Base-by-base conservation (phyloP, 1,140 invertebrate genomes). In the Panulirus ornatus region DNA sequence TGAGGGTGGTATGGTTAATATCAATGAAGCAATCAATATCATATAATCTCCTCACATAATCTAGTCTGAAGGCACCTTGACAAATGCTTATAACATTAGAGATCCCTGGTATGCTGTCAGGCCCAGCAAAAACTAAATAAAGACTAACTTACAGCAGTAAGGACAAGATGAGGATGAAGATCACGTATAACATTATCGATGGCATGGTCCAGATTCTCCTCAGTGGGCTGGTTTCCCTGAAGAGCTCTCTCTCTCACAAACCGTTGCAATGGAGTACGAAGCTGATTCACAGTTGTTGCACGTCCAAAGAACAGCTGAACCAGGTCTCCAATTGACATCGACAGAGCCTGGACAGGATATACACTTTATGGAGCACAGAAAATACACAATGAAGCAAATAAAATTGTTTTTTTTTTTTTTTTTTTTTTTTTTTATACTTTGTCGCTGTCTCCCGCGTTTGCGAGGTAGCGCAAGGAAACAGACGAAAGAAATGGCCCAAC, bases 241-340 rank as follows among this genome's bases (percentile, higher is more conserved):
- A 89, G 73, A 5, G 88, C 88, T 71, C 81, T 63, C 79, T 89
- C 88, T 38, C 88, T 71, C 36, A 89, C 66, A 63, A 89, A 89
- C 40, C 66, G 54, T 40, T 89, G 88, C 22, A 89, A 58, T 14
- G 88, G 88, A 27, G 63, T 47, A 14, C 88, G 88, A 19, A 89
- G 51, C 34, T 89, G 88, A 63, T 89, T 89, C 36, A 83, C 79
- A 54, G 88, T 89, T 75, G 79, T 89, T 42, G 88, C 79, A 38
- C 88, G 63, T 22, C 87, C 88, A 89, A 89, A 89, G 87, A 88
- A 89, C 34, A 89, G 71, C 27, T 89, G 88, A 30, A 89, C 88
- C 11, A 89, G 47, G 54, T 89, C 88, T 22, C 88, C 79, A 54
- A 89, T 89, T 16, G 88, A 88, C 30, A 89, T 30, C 44, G 88